Base-by-base conservation (phyloP, 2,888 invertebrate genomes). In the Drepanosiphum platanoidis region DNA sequence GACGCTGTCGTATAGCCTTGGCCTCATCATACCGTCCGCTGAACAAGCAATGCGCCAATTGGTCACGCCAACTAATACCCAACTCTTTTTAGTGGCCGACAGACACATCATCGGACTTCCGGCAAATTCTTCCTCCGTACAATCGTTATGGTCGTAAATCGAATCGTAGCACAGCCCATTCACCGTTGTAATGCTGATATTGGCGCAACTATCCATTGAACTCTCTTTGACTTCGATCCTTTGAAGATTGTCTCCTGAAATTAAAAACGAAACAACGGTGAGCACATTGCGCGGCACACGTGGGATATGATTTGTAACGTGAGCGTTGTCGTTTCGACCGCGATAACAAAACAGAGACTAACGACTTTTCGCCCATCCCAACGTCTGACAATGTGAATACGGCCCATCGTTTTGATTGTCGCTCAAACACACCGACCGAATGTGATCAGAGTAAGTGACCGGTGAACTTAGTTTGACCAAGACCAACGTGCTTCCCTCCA, bases 111-210 rank as follows among this genome's bases (percentile, higher is more conserved):
- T 94, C 8, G 96, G 95, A 90, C 95, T 95, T 27, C 96, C 96
- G 11, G 96, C 95, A 88, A 94, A 94, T 90, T 96, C 96, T 90
- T 96, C 96, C 90, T 95, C 95, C 95, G 96, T 94, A 89, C 96
- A 96, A 90, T 95, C 95, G 88, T 95, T 94, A 88, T 93, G 93
- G 87, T 94, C 94, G 89, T 94, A 94, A 32, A 94, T 91, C 1
- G 95, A 93, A 88, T 96, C 96, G 9, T 95, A 94, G 89, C 96
- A 96, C 88, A 96, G 92, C 87, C 95, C 94, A 89, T 96, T 96
- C 4, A 94, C 93, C 46, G 94, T 94, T 7, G 95, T 93, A 88
- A 96, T 95, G 89, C 95, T 96, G 86, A 95, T 93, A 89, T 96
- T 96, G 89, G 96, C 95, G 89, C 96, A 96, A 39, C 93, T 93